Conservation (phyloP, 2,113 vertebrate species). For the Oceanites oceanicus region DNA sequence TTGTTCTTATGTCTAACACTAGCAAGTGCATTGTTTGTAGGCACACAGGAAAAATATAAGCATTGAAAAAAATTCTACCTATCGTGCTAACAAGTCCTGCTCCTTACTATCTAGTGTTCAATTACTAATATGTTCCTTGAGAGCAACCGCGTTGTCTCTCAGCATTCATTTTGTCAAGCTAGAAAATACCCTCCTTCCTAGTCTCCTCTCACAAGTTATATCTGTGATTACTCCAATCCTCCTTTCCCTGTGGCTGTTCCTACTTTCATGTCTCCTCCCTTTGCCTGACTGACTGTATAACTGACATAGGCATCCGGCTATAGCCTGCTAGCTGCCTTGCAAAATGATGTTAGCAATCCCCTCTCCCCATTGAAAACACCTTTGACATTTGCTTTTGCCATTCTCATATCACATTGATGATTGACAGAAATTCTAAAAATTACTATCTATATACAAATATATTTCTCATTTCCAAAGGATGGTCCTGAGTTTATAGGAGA, state of each 20-base stretch:
- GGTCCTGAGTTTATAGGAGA: background rate
- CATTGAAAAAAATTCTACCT: background rate
- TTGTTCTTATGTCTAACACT: background rate
- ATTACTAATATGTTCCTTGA: background rate
- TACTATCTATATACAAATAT: background rate
- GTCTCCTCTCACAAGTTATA: background rate
- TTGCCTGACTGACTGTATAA: background rate
- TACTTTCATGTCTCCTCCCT: background rate
- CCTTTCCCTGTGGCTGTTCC: background rate
- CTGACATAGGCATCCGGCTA: background rate
- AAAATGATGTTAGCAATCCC: background rate
- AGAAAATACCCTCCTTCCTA: background rate
- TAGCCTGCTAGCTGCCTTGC: background rate
- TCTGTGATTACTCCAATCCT: background rate
- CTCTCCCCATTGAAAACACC: background rate
- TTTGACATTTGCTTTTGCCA: background rate
- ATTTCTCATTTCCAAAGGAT: background rate
- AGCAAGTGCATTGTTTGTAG: background rate
- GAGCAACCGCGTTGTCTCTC: background rate
- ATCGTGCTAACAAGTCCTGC: background rate
- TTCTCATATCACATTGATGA: background rate
- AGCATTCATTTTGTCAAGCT: background rate
- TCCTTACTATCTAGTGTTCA: background rate
- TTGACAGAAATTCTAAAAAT: background rate
- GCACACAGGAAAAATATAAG: background rate